A percentile compares a stretch with the other conserved stretches of the same genome.
These are phyloP conservation scores for Aplocera efformata DNA, from an alignment of 2,888 invertebrate species.

Conservation along the genomic window DNA sequence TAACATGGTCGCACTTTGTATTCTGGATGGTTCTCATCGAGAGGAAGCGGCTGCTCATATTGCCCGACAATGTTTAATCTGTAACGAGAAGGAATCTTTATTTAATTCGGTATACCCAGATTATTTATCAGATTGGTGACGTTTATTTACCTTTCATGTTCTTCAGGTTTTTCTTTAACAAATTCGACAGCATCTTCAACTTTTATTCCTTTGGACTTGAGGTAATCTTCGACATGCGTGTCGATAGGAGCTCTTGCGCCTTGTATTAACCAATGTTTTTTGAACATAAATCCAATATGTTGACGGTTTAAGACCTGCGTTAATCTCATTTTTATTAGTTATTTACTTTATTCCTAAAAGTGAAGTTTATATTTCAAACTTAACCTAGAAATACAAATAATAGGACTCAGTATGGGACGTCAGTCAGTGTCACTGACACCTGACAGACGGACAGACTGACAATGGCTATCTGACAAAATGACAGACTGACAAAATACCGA, in stretches of 20 bases:
- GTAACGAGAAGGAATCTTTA: slow-evolving; percentile 12
- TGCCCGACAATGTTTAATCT: slow-evolving; percentile 69
- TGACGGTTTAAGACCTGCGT: slow-evolving; percentile 82
- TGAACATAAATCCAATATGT: slow-evolving; percentile 86
- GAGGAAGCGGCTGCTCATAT: slow-evolving; percentile 54
- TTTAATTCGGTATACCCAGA: not conserved
- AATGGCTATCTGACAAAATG: too few species aligned
- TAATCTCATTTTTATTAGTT: slow-evolving; percentile 81
- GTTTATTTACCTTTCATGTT: slow-evolving; percentile 44
- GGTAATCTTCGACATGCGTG: slow-evolving; percentile 73
- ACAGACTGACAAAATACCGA: too few species aligned
- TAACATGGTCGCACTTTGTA: slow-evolving; percentile 83
- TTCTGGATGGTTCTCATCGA: slow-evolving; percentile 82
- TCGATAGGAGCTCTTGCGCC: slow-evolving; percentile 81
- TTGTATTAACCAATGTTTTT: slow-evolving; percentile 86
- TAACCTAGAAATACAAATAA: slow-evolving; percentile 17
- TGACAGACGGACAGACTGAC: too few species aligned
- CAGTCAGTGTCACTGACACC: too few species aligned
- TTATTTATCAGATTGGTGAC: not conserved
- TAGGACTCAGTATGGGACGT: too few species aligned
- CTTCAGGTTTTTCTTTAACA: slow-evolving; percentile 60
- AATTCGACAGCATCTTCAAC: slow-evolving; percentile 83
- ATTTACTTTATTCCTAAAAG: slow-evolving; percentile 7
- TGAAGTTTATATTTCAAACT: too few species aligned
- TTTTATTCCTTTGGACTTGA: slow-evolving; percentile 80